Evolutionary conservation across 2,113 vertebrate genomes (phyloP).

Genomic region (Austrofundulus limnaeus): DNA sequence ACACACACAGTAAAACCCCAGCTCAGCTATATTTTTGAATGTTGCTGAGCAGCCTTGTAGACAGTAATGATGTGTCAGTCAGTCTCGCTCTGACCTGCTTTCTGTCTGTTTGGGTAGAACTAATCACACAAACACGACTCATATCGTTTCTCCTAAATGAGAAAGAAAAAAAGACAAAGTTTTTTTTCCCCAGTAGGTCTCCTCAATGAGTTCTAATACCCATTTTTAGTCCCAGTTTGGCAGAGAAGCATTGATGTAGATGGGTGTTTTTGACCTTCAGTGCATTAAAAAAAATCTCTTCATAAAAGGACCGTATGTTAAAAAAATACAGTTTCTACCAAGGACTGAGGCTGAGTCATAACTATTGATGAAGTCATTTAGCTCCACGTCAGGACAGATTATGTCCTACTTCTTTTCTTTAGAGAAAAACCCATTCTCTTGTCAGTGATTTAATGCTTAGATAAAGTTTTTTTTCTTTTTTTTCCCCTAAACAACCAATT

Average conservation of each 20-base stretch:
- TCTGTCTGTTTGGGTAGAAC: constrained; percentile 35
- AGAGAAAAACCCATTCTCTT: constrained; percentile 4
- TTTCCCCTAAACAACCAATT: constrained; percentile 9
- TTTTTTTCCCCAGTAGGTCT: too few species aligned
- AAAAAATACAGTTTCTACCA: constrained; percentile 12
- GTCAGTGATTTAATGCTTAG: constrained; percentile 2
- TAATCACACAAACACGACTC: background rate
- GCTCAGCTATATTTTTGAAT: constrained; percentile 42
- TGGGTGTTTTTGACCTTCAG: constrained; percentile 15
- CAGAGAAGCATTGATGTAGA: too few species aligned
- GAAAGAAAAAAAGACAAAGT: too few species aligned
- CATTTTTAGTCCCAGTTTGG: too few species aligned
- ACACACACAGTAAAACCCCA: background rate
- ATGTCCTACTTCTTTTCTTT: constrained; percentile 34
- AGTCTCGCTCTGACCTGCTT: constrained; percentile 54
- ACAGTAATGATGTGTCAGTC: constrained; percentile 47
- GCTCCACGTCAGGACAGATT: constrained; percentile 26
- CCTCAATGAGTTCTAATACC: too few species aligned
- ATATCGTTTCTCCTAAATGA: background rate
- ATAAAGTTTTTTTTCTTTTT: constrained; percentile 19
- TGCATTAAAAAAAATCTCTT: constrained; percentile 3
- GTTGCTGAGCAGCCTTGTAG: constrained; percentile 47
- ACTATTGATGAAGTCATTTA: constrained; percentile 28
- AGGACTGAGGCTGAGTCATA: constrained; percentile 40
- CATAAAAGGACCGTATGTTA: background rate